phyloP scores from a whole-genome alignment of 2,888 invertebrate genomes.

The Ethmia dodecea region DNA sequence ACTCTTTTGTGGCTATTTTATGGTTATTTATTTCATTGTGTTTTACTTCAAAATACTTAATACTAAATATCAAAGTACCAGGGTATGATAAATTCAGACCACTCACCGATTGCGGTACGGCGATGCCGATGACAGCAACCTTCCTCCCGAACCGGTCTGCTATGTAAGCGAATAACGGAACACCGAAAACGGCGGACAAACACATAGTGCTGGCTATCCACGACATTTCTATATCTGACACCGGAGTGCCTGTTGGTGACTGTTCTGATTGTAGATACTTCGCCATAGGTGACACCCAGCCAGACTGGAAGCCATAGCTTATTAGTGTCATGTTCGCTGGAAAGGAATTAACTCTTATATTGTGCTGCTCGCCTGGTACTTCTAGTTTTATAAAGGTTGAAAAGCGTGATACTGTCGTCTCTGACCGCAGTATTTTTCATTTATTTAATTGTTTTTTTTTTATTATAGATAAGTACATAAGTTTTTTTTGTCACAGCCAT shows the following conservation, averaged over 20 bases:
- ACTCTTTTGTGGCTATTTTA: too few species aligned
- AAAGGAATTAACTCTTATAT: constrained; percentile 27
- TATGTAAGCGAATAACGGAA: constrained; percentile 54
- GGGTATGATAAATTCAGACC: constrained; percentile 1
- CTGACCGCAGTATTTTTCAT: too few species aligned
- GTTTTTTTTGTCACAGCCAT: too few species aligned
- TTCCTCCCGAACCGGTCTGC: constrained; percentile 60
- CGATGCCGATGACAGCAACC: constrained; percentile 52
- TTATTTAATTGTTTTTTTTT: constrained; percentile 28
- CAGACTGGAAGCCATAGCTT: constrained; percentile 55
- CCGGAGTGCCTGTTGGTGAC: constrained; percentile 43
- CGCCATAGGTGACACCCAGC: constrained; percentile 65
- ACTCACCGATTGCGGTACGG: constrained; percentile 65
- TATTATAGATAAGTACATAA: too few species aligned
- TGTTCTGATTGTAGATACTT: constrained; percentile 43
- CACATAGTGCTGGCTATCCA: constrained; percentile 60
- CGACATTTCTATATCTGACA: constrained; percentile 52
- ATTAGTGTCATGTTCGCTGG: constrained; percentile 56
- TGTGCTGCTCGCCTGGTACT: constrained; percentile 30
- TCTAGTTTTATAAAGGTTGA: constrained; percentile 24
- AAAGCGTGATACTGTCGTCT: too few species aligned
- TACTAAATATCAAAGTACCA: constrained; percentile 7
- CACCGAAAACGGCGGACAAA: constrained; percentile 42
- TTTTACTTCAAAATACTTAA: neutral
- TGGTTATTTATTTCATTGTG: too few species aligned